phyloP scores from a whole-genome alignment of 2,888 invertebrate genomes.

The Mesopsocus fuscifrons region DNA sequence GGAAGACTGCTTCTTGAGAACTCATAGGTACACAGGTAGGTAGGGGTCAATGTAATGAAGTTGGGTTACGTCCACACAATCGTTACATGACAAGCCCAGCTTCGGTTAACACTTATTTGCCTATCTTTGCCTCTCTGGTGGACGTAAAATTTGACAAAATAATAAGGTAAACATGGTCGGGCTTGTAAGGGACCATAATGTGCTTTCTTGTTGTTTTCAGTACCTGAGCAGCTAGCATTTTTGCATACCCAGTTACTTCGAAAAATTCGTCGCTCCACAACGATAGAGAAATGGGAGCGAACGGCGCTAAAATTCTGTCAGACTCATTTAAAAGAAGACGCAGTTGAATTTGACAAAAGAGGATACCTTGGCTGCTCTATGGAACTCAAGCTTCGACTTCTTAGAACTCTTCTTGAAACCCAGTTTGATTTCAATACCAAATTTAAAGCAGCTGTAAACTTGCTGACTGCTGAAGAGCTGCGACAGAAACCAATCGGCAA shows the following conservation, averaged over 20 bases:
- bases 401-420: conserved; percentile 79
- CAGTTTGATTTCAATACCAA: conserved; percentile 90
- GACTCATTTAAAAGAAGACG: conserved; percentile 74
- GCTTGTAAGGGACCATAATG: no score
- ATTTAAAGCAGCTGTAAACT: conserved; percentile 76
- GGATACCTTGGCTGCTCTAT: conserved; percentile 85
- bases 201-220: conserved; percentile 32
- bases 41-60: neutral
- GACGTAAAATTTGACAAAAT: conserved; percentile 9
- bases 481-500: conserved; percentile 77
- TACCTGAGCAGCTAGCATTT: conserved; percentile 62
- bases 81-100: no score
- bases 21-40: no score
- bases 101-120: no score
- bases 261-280: conserved; percentile 62
- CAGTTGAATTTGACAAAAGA: conserved; percentile 89
- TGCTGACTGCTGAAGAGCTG: conserved; percentile 56
- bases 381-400: conserved; percentile 67
- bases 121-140: neutral
- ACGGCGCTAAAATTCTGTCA: conserved; percentile 80
- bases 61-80: neutral
- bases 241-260: conserved; percentile 78
- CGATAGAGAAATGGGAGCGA: conserved; percentile 78
- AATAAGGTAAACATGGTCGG: no score
- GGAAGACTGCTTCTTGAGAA: no score